Percentiles rank a stretch among this genome's conserved stretches.
phyloP scores from a whole-genome alignment of 2,113 vertebrate genomes.

The Oreocharis arfaki region DNA sequence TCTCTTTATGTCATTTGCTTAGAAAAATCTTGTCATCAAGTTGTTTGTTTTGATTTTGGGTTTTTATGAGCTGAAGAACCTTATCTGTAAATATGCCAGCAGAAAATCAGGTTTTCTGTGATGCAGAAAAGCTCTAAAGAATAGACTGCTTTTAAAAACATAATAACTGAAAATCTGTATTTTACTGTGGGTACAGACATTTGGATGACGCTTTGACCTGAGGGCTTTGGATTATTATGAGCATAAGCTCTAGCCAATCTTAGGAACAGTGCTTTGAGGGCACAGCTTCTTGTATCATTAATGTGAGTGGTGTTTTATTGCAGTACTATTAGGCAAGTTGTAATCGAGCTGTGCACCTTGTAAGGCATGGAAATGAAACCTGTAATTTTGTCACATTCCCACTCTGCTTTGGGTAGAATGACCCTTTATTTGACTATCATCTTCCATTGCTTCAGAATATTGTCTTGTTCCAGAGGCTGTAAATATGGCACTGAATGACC shows the following conservation, averaged over 20 bases:
- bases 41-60: not conserved
- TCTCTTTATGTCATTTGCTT: not conserved
- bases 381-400: not conserved
- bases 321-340: not conserved
- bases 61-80: not conserved
- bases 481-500: not conserved
- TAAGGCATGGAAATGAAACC: not conserved
- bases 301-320: not conserved
- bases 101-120: not conserved
- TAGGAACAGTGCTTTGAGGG: not conserved
- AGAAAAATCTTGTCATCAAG: not conserved
- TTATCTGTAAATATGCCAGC: not conserved
- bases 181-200: not conserved
- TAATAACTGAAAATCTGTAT: not conserved
- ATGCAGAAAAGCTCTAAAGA: not conserved
- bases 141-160: not conserved
- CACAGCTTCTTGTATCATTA: not conserved
- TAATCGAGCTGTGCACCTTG: not conserved
- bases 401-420: not conserved
- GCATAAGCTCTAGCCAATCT: not conserved
- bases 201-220: not conserved
- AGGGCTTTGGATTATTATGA: not conserved
- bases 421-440: not conserved
- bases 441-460: not conserved
- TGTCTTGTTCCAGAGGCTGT: not conserved